Evolutionary conservation across 2,888 invertebrate genomes (phyloP).

Genomic region (Drosophila algonquin): DNA sequence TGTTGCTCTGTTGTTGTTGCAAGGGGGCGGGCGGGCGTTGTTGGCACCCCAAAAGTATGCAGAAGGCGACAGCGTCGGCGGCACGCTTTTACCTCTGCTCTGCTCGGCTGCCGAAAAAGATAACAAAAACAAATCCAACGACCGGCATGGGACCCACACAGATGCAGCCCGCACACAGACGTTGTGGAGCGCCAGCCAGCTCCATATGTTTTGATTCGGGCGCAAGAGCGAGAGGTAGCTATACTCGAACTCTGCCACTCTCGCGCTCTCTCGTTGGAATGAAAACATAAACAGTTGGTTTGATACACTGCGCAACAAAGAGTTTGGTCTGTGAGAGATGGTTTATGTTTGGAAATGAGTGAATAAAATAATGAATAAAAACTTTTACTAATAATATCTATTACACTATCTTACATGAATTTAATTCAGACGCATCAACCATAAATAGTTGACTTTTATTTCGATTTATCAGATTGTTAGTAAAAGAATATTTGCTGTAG

Average conservation of each 20-base stretch:
- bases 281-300: constrained; percentile 66
- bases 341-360: too few species aligned
- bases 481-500: too few species aligned
- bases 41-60: constrained; percentile 70
- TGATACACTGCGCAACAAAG: constrained; percentile 41
- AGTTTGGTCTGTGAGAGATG: background rate
- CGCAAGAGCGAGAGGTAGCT: constrained; percentile 12
- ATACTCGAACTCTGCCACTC: constrained; percentile 9
- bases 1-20: background rate
- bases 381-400: too few species aligned
- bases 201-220: constrained; percentile 46
- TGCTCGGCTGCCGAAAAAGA: constrained; percentile 46
- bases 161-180: constrained; percentile 3
- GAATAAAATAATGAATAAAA: too few species aligned
- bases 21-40: constrained; percentile 10
- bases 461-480: too few species aligned
- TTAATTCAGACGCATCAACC: too few species aligned
- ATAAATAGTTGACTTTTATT: too few species aligned
- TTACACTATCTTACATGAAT: too few species aligned
- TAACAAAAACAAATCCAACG: constrained; percentile 67
- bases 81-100: background rate
- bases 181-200: background rate
- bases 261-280: constrained; percentile 49
- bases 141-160: constrained; percentile 59
- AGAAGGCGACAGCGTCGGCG: constrained; percentile 42